A percentile compares a stretch with the other conserved stretches of the same genome.
Conservation (phyloP, 1,140 invertebrate species). For the Cyrtorhinus lividipennis region DNA sequence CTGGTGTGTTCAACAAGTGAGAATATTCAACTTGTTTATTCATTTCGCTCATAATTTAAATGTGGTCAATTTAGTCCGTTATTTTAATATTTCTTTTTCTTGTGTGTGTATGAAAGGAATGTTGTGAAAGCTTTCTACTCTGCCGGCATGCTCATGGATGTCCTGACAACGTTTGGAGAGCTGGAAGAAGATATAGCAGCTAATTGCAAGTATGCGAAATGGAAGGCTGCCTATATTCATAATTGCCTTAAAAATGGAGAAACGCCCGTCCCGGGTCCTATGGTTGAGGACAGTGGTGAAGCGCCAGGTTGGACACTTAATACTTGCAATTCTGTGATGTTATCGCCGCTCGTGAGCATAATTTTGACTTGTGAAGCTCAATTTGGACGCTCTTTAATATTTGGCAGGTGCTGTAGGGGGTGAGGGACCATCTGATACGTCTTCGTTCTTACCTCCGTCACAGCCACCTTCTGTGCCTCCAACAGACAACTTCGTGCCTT, state of each 20-base stretch:
- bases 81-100: neutral
- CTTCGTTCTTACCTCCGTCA: slow-evolving; percentile 3
- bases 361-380: too few relatives aligned
- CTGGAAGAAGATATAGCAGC: slow-evolving; percentile 69
- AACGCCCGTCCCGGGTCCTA: slow-evolving; percentile 69
- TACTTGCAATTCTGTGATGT: too few relatives aligned
- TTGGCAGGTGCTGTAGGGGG: too few relatives aligned
- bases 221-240: slow-evolving; percentile 96
- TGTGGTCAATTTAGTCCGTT: too few relatives aligned
- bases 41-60: slow-evolving; percentile 13
- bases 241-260: slow-evolving; percentile 93
- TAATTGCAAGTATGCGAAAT: slow-evolving; percentile 93
- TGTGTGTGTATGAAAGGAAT: slow-evolving; percentile 49
- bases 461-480: neutral
- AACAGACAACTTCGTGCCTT: slow-evolving; percentile 10
- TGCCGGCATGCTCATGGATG: slow-evolving; percentile 84
- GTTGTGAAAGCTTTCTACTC: slow-evolving; percentile 96
- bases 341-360: neutral
- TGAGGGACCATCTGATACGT: too few relatives aligned
- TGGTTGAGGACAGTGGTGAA: slow-evolving; percentile 27
- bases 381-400: too few relatives aligned
- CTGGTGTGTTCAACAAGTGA: slow-evolving; percentile 76
- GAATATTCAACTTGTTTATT: slow-evolving; percentile 23
- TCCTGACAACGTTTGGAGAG: slow-evolving; percentile 81
- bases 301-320: too few relatives aligned